Percentiles rank a stretch among this genome's conserved stretches.
Evolutionary conservation across 2,888 invertebrate genomes (phyloP).

Genomic region (Drosophila phalerata): DNA sequence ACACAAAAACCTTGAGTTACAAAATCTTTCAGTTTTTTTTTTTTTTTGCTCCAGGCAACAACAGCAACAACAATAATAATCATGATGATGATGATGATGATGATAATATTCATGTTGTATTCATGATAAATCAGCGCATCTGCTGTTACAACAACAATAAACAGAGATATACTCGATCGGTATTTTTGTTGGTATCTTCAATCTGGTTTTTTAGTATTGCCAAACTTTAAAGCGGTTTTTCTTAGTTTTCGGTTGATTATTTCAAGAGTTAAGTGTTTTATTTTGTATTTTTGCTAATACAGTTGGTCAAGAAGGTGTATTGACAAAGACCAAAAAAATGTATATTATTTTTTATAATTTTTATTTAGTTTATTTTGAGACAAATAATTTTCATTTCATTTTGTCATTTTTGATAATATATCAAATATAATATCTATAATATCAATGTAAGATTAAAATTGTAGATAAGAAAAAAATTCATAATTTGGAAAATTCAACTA

Average conservation of each 20-base stretch:
- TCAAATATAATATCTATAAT: no score
- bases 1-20: constrained; percentile 73
- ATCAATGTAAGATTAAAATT: no score
- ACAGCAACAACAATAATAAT: constrained; percentile 1
- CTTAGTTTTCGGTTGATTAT: background rate
- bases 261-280: background rate
- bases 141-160: constrained; percentile 33
- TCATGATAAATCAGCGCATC: constrained; percentile 60
- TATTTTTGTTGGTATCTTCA: constrained; percentile 9
- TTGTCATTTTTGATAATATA: no score
- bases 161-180: constrained; percentile 12
- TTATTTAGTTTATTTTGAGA: no score
- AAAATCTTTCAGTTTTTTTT: constrained; percentile 61
- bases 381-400: no score
- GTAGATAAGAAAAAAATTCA: no score
- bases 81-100: constrained; percentile 25
- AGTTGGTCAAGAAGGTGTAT: no score
- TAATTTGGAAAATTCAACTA: no score
- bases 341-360: no score
- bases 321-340: no score
- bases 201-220: constrained; percentile 17
- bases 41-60: constrained; percentile 57
- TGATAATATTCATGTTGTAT: constrained; percentile 16
- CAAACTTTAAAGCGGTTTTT: constrained; percentile 7
- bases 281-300: background rate